These are phyloP conservation scores for Ambastaia sidthimunki DNA, from an alignment of 2,797 vertebrate species.

Conservation along the genomic window DNA sequence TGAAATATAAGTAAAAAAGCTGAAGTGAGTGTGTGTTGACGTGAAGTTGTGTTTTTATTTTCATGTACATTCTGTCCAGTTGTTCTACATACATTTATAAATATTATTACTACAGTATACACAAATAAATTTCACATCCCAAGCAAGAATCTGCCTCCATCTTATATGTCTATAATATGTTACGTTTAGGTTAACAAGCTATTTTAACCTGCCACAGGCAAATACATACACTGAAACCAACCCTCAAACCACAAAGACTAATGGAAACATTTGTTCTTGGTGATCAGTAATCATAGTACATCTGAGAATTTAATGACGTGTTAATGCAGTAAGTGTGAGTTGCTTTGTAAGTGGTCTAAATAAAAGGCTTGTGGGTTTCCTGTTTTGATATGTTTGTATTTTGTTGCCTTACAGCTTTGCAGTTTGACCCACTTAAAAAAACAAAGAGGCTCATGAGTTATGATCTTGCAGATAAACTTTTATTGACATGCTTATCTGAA, in stretches of 20 bases:
- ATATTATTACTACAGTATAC: no score
- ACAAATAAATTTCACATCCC: no score
- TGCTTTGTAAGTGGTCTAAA: no score
- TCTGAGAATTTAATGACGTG: background rate
- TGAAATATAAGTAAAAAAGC: no score
- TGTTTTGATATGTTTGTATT: background rate
- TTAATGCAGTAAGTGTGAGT: background rate
- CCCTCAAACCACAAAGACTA: background rate
- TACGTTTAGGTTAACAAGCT: no score
- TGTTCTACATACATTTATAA: no score
- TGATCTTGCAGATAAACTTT: background rate
- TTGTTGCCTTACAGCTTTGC: background rate
- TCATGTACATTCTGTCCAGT: no score
- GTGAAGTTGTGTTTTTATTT: no score
- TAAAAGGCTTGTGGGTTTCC: background rate
- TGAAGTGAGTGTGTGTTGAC: no score
- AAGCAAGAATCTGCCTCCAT: no score
- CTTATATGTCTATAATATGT: no score
- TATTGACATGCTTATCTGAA: no score
- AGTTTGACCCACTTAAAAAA: background rate
- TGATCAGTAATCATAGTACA: background rate
- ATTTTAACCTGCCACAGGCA: background rate
- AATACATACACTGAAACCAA: constrained; percentile 14
- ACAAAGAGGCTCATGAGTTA: background rate
- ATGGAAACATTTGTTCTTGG: constrained; percentile 8